Conservation (phyloP, 2,888 invertebrate genomes). For the Andrena camellia region DNA sequence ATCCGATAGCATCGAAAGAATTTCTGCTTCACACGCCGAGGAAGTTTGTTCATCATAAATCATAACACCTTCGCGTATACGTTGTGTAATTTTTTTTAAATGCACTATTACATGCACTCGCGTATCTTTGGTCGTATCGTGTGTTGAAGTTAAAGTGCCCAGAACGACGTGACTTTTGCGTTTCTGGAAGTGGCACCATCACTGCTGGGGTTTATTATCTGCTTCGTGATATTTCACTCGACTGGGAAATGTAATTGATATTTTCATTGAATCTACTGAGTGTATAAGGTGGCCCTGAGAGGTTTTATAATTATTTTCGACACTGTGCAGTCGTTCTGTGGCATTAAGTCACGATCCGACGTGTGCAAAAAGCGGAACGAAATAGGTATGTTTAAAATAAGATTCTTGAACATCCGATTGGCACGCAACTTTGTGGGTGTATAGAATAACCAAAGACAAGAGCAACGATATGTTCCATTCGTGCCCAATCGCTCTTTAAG, state of each 20-base stretch:
- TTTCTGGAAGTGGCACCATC: background rate
- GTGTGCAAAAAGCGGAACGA: too few relatives aligned
- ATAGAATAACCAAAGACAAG: too few relatives aligned
- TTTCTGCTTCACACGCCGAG: conserved; percentile 18
- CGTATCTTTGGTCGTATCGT: background rate
- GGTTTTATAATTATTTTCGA: too few relatives aligned
- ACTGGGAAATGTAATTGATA: background rate
- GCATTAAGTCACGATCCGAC: too few relatives aligned
- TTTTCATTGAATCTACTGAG: too few relatives aligned
- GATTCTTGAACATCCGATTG: too few relatives aligned
- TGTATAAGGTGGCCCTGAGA: too few relatives aligned
- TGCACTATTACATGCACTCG: background rate
- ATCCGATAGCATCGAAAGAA: conserved; percentile 42
- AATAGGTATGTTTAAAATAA: too few relatives aligned
- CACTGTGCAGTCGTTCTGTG: too few relatives aligned
- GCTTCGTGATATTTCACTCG: conserved; percentile 2
- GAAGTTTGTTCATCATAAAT: conserved; percentile 26
- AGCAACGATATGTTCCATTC: too few relatives aligned
- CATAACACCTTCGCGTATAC: background rate
- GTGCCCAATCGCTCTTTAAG: too few relatives aligned
- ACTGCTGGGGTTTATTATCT: conserved; percentile 8
- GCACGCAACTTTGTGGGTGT: too few relatives aligned
- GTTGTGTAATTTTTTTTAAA: background rate
- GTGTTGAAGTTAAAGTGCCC: conserved; percentile 19
- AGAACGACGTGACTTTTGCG: conserved; percentile 3